Conservation (phyloP, 2,113 vertebrate species). For the Emydura subglobosa region DNA sequence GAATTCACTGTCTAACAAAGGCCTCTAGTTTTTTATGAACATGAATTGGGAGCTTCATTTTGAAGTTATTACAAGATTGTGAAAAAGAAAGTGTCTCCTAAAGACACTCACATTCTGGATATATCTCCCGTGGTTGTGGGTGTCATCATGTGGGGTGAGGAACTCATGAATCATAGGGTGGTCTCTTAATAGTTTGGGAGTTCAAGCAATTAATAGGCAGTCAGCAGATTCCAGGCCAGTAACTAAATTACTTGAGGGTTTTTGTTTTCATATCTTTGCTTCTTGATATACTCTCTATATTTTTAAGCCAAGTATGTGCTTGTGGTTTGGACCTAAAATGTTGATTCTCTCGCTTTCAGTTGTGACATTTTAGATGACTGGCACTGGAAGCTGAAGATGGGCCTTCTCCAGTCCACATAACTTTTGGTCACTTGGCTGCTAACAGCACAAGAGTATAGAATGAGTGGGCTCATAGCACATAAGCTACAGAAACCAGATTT, state of each 20-base stretch:
- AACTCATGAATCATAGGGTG: slow-evolving; percentile 41
- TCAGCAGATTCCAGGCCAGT: slow-evolving; percentile 61
- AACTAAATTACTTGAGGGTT: slow-evolving; percentile 58
- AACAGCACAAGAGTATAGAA: background rate
- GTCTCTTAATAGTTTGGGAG: slow-evolving; percentile 48
- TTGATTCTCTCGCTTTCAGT: slow-evolving; percentile 66
- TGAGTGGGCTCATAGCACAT: background rate
- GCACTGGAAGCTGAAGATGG: slow-evolving; percentile 33
- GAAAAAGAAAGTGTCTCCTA: slow-evolving; percentile 21
- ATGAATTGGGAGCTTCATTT: slow-evolving; percentile 6
- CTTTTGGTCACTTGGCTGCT: slow-evolving; percentile 32
- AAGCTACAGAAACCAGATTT: no score
- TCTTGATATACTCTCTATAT: slow-evolving; percentile 57
- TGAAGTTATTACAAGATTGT: background rate
- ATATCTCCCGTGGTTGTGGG: background rate
- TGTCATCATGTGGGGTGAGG: slow-evolving; percentile 20
- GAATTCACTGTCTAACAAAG: slow-evolving; percentile 13
- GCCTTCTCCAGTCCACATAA: slow-evolving; percentile 60
- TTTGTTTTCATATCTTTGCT: slow-evolving; percentile 65
- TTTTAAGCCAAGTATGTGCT: slow-evolving; percentile 60
- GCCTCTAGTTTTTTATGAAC: background rate
- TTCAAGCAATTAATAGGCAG: slow-evolving; percentile 64
- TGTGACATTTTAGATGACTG: slow-evolving; percentile 29
- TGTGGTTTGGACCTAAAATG: slow-evolving; percentile 68
- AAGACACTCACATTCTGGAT: background rate